These are phyloP conservation scores for Bhutanitis thaidina DNA, from an alignment of 2,888 invertebrate genomes.

Conservation along the genomic window DNA sequence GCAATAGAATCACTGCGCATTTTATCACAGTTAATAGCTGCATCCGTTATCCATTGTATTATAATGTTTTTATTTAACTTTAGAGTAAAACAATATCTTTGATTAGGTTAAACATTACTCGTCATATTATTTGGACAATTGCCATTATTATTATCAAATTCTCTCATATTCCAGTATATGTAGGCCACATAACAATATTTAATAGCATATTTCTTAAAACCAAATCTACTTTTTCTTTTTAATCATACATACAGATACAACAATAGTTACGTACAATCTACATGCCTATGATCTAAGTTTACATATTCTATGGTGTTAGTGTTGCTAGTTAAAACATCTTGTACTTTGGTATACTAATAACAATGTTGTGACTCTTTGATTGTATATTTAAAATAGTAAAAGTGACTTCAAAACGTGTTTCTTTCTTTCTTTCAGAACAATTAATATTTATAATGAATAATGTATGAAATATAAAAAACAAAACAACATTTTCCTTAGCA, in stretches of 20 bases:
- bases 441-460: too few species aligned
- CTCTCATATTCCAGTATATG: background rate
- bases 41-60: too few species aligned
- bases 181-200: background rate
- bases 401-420: too few species aligned
- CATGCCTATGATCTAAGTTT: slow-evolving; percentile 7
- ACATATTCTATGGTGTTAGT: slow-evolving; percentile 9
- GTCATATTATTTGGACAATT: too few species aligned
- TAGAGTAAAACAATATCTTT: too few species aligned
- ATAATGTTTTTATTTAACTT: too few species aligned
- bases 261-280: slow-evolving; percentile 2
- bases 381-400: background rate
- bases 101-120: too few species aligned
- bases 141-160: background rate
- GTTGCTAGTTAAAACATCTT: slow-evolving; percentile 12
- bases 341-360: slow-evolving; percentile 15
- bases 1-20: too few species aligned
- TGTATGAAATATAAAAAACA: too few species aligned
- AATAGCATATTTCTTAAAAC: slow-evolving; percentile 2
- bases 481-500: background rate
- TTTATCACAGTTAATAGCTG: too few species aligned
- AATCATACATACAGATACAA: slow-evolving; percentile 1
- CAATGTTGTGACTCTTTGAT: background rate
- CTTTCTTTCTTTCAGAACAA: too few species aligned
- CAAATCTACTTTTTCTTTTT: background rate